phyloP scores from a whole-genome alignment of 1,140 invertebrate genomes.

The Telenomus remus region DNA sequence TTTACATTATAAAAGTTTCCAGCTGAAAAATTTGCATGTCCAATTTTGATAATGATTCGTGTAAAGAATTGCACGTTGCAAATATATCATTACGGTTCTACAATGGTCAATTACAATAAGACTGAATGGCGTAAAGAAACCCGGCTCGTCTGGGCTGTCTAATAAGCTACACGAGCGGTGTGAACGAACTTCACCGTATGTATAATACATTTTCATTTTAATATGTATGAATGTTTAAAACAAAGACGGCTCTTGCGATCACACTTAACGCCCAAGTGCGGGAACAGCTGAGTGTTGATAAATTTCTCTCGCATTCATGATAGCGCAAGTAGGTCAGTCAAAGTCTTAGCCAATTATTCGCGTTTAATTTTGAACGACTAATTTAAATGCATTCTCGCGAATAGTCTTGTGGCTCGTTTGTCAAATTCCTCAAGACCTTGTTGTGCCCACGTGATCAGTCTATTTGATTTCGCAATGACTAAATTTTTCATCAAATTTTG shows the following conservation, averaged over 20 bases:
- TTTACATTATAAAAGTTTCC: no score
- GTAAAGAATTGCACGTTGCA: no score
- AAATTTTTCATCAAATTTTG: no score
- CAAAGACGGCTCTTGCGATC: conserved; percentile 13
- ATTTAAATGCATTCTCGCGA: conserved; percentile 36
- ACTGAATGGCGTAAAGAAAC: no score
- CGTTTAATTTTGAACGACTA: conserved; percentile 44
- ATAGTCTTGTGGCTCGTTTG: conserved; percentile 20
- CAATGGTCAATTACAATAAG: no score
- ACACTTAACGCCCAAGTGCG: conserved; percentile 15
- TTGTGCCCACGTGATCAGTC: neutral
- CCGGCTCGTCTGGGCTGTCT: neutral
- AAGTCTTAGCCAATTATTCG: conserved; percentile 47
- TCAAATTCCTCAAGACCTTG: conserved; percentile 16
- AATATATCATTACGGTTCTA: no score
- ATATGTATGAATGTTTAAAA: conserved; percentile 34
- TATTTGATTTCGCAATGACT: no score
- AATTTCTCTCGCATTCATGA: conserved; percentile 47
- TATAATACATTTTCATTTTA: conserved; percentile 35
- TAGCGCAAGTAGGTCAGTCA: conserved; percentile 38
- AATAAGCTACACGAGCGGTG: conserved; percentile 14
- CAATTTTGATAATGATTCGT: no score
- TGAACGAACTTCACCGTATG: conserved; percentile 30
- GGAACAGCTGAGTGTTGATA: conserved; percentile 38
- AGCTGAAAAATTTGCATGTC: no score